Conservation (phyloP, 2,113 vertebrate genomes). For the Saimiri boliviensis region DNA sequence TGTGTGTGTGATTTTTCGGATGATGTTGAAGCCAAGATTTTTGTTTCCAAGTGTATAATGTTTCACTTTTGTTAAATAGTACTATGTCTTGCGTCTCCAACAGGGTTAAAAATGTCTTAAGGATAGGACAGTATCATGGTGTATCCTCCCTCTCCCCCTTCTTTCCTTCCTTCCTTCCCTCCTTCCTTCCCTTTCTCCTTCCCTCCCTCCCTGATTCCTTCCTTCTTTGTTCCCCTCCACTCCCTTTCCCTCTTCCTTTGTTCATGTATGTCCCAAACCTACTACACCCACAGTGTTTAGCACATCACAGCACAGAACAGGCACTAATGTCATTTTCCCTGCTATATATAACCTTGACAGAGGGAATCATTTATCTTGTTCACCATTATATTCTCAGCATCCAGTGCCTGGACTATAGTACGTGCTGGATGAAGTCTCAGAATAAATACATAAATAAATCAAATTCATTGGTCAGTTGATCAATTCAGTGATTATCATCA, state of each 20-base stretch:
- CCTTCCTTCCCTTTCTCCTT: no score
- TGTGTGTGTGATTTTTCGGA: background rate
- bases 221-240: background rate
- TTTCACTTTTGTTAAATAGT: conserved; percentile 36
- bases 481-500: background rate
- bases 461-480: conserved; percentile 16
- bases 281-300: background rate
- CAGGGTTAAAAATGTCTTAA: background rate
- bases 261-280: background rate
- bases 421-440: background rate
- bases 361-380: background rate
- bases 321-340: background rate
- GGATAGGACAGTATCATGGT: background rate
- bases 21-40: background rate
- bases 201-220: no score
- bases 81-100: background rate
- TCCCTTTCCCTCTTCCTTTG: background rate
- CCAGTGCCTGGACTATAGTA: background rate
- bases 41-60: conserved; percentile 1
- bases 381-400: background rate
- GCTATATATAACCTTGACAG: background rate
- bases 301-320: background rate
- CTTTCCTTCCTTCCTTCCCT: fast-evolving
- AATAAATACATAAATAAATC: conserved; percentile 14
- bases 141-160: background rate